A percentile compares a stretch with the other conserved stretches of the same genome.
Conservation (phyloP, 2,113 vertebrate genomes). For the Entomyzon cyanotis region DNA sequence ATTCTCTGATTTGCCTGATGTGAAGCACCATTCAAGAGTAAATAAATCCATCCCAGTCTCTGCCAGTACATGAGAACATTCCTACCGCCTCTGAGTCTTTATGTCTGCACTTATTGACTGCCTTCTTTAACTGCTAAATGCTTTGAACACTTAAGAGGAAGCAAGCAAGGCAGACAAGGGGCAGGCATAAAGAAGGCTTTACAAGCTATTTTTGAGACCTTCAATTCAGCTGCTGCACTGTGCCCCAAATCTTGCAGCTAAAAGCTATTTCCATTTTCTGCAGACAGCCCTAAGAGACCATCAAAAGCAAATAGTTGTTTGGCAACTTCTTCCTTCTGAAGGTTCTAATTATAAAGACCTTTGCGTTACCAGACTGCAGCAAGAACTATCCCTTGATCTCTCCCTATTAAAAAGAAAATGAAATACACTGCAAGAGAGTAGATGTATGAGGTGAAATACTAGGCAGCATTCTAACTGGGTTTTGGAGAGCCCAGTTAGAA, state of each 20-base stretch:
- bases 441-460: neutral
- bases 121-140: slow-evolving; percentile 6
- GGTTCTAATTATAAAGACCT: slow-evolving; percentile 24
- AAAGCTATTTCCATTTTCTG: slow-evolving; percentile 57
- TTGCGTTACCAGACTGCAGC: neutral
- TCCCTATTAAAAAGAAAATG: neutral
- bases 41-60: neutral
- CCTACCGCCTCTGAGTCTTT: neutral
- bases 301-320: slow-evolving; percentile 1
- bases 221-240: neutral
- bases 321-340: slow-evolving; percentile 4
- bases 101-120: slow-evolving; percentile 16
- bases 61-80: neutral
- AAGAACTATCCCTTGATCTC: neutral
- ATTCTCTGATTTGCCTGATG: neutral
- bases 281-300: neutral
- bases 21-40: neutral
- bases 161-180: neutral
- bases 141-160: slow-evolving; percentile 30
- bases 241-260: slow-evolving; percentile 32
- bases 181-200: slow-evolving; percentile 41
- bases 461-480: neutral
- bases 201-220: slow-evolving; percentile 36
- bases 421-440: neutral
- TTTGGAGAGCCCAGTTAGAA: neutral